A percentile compares a stretch with the other conserved stretches of the same genome.
These are phyloP conservation scores for Pterostichus niger DNA, from an alignment of 2,888 invertebrate genomes.

Conservation along the genomic window DNA sequence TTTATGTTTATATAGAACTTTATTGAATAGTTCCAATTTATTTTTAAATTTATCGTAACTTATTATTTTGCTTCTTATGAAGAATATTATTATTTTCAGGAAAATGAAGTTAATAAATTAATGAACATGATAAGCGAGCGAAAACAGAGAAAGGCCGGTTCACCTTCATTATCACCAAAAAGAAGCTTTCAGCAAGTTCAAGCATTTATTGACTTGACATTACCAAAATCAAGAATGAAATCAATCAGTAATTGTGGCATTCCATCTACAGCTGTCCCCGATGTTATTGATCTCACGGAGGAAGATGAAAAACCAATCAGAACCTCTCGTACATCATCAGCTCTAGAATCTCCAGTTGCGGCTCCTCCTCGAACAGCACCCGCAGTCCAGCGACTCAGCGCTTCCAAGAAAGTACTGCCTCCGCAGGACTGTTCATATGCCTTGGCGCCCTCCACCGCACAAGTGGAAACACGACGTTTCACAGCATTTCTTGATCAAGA, in stretches of 20 bases:
- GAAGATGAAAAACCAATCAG: constrained; percentile 45
- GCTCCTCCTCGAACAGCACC: not conserved
- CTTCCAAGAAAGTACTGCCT: not conserved
- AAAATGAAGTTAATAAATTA: constrained; percentile 44
- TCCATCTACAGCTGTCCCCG: not conserved
- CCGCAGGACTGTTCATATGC: constrained; percentile 15
- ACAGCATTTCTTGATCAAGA: constrained; percentile 20
- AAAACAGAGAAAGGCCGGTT: constrained; percentile 17
- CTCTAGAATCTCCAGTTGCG: constrained; percentile 19
- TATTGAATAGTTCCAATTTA: too few relatives aligned
- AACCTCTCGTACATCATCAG: not conserved
- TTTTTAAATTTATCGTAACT: too few relatives aligned
- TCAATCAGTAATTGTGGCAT: not conserved
- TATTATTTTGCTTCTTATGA: too few relatives aligned
- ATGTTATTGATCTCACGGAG: constrained; percentile 46
- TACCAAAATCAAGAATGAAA: constrained; percentile 19
- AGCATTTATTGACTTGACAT: constrained; percentile 40
- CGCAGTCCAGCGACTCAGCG: constrained; percentile 6
- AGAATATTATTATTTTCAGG: constrained; percentile 37
- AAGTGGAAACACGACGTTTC: constrained; percentile 14
- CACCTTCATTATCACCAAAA: not conserved
- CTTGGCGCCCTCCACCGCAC: not conserved
- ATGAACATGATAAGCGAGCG: constrained; percentile 52
- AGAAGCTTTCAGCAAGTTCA: constrained; percentile 10
- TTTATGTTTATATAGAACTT: too few relatives aligned